phyloP scores from a whole-genome alignment of 64 coral and sea anemone species.

The Anthopleura sola region DNA sequence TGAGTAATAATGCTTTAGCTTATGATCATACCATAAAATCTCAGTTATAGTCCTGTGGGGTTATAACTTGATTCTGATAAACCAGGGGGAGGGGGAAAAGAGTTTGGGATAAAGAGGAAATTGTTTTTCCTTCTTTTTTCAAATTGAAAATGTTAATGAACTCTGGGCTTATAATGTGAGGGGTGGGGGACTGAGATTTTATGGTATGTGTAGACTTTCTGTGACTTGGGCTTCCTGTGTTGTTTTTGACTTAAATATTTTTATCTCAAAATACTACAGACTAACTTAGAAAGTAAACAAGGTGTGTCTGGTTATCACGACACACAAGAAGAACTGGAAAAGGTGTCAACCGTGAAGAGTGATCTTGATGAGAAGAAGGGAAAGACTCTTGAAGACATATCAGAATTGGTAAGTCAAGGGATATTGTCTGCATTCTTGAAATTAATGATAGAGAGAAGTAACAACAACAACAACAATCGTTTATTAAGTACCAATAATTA shows the following conservation, averaged over 20 bases:
- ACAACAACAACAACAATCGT: no score
- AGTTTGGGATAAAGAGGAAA: no score
- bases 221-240: not conserved
- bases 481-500: no score
- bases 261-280: slow-evolving; percentile 12
- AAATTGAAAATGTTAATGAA: no score
- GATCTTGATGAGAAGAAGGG: slow-evolving; percentile 97
- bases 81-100: no score
- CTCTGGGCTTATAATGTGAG: not conserved
- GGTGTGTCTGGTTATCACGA: slow-evolving; percentile 92
- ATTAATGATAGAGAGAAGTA: no score
- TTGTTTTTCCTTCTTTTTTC: no score
- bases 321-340: slow-evolving; percentile 92
- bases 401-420: slow-evolving; percentile 68
- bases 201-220: no score
- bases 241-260: not conserved
- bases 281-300: slow-evolving; percentile 70
- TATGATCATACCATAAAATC: no score
- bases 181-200: no score
- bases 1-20: slow-evolving; percentile 12
- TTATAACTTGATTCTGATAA: not conserved
- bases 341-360: slow-evolving; percentile 89
- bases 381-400: slow-evolving; percentile 93
- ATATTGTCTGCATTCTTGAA: not conserved
- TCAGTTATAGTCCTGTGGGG: no score